Conservation (phyloP, 2,888 invertebrate species). For the Oxycera nigricornis region DNA sequence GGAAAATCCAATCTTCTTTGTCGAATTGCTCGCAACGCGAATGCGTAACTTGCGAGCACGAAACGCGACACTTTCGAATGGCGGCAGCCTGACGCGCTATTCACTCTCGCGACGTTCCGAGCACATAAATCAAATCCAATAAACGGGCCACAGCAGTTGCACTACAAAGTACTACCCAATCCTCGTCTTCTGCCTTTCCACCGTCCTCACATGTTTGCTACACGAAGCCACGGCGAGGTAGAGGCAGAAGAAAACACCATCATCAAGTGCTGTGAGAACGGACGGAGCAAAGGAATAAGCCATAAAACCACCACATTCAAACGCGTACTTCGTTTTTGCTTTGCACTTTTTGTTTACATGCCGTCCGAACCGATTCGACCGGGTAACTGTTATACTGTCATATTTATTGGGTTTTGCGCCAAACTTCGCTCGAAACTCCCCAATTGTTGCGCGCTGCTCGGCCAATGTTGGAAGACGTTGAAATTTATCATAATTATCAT, state of each 20-base stretch:
- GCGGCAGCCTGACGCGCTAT: constrained; percentile 13
- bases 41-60: neutral
- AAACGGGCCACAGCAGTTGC: neutral
- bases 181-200: neutral
- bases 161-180: constrained; percentile 20
- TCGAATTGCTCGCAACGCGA: neutral
- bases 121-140: constrained; percentile 11
- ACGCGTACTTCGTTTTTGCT: neutral
- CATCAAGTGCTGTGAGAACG: neutral
- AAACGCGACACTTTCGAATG: neutral
- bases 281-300: neutral
- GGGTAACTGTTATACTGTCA: constrained; percentile 21
- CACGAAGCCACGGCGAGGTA: neutral
- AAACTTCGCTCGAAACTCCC: too few relatives aligned
- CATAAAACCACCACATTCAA: constrained; percentile 21
- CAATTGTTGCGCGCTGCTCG: too few relatives aligned
- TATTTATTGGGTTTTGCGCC: too few relatives aligned
- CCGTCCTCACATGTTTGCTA: neutral
- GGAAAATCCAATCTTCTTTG: neutral
- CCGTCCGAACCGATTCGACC: constrained; percentile 9
- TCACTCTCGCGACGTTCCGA: neutral
- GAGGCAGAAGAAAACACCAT: too few relatives aligned
- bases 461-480: too few relatives aligned
- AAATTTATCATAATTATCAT: too few relatives aligned
- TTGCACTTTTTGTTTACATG: constrained; percentile 34